Conservation (phyloP, 2,888 invertebrate genomes). For the Athrips mouffetella region DNA sequence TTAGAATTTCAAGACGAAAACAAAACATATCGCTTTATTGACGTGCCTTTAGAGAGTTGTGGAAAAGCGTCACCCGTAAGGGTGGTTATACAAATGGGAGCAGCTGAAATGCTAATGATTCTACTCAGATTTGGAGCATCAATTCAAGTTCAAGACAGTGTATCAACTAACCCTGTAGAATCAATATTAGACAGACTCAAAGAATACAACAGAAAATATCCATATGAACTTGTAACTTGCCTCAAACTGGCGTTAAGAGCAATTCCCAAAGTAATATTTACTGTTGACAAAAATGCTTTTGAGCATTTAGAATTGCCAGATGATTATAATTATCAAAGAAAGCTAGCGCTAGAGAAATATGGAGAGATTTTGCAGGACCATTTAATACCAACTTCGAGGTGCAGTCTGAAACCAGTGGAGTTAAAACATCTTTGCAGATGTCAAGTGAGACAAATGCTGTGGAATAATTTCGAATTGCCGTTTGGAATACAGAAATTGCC, state of each 20-base stretch:
- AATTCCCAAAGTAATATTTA: conserved; percentile 77
- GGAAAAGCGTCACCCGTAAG: conserved; percentile 85
- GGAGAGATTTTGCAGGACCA: conserved; percentile 76
- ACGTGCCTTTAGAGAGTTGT: conserved; percentile 90
- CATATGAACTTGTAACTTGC: conserved; percentile 84
- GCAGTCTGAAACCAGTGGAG: conserved; percentile 81
- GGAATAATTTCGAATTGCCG: conserved; percentile 85
- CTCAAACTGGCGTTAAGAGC: conserved; percentile 82
- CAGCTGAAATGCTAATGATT: conserved; percentile 86
- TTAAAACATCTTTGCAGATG: conserved; percentile 88
- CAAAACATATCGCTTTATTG: conserved; percentile 80
- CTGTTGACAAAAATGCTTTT: conserved; percentile 53
- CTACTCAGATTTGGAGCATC: conserved; percentile 85
- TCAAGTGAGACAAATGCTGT: conserved; percentile 80
- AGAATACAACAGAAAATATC: conserved; percentile 81
- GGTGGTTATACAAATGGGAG: conserved; percentile 85
- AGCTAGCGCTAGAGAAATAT: conserved; percentile 59
- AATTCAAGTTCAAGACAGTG: conserved; percentile 72
- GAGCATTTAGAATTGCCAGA: conserved; percentile 54
- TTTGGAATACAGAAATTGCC: conserved; percentile 84
- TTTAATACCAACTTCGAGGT: conserved; percentile 79
- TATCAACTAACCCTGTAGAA: conserved; percentile 80
- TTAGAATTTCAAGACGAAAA: conserved; percentile 74
- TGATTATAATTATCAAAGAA: conserved; percentile 69
- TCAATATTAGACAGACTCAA: conserved; percentile 81